These are phyloP conservation scores for Eufriesea mexicana DNA, from an alignment of 1,140 invertebrate species.

Conservation along the genomic window DNA sequence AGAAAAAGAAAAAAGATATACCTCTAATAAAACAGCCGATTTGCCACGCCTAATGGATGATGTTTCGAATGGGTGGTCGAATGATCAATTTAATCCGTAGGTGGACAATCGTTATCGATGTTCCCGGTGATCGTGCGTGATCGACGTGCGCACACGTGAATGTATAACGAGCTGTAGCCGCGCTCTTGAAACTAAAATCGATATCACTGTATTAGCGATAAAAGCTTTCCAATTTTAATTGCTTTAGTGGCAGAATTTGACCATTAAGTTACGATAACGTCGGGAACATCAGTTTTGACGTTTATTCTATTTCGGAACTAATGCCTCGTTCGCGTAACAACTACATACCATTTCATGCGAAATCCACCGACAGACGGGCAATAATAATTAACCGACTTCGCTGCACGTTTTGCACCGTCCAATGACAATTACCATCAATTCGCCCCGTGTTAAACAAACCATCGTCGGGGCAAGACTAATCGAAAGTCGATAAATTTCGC, in stretches of 20 bases:
- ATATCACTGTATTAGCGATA: slow-evolving; percentile 45
- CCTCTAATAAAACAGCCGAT: not conserved
- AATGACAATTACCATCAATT: not conserved
- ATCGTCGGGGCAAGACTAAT: not conserved
- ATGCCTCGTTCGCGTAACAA: not conserved
- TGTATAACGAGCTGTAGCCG: slow-evolving; percentile 14
- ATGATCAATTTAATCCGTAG: slow-evolving; percentile 44
- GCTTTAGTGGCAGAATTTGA: slow-evolving; percentile 31
- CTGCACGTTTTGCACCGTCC: not conserved
- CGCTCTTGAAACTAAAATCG: slow-evolving; percentile 32
- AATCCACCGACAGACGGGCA: not conserved
- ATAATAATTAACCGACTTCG: not conserved
- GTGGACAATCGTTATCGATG: slow-evolving; percentile 43
- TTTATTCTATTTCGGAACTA: not conserved
- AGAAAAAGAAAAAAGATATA: not conserved
- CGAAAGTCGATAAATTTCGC: not conserved
- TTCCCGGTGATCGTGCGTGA: slow-evolving; percentile 1
- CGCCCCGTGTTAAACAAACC: not conserved
- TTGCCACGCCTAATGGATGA: no score
- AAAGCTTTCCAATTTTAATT: slow-evolving; percentile 53
- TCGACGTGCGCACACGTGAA: slow-evolving; percentile 8
- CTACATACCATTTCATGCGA: not conserved
- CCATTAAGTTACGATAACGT: not conserved
- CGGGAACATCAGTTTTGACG: not conserved
- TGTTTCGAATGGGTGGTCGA: slow-evolving; percentile 21